Evolutionary conservation across 2,797 vertebrate species (phyloP), one percentile per base, ranked within the genome.

Genomic region (Sciaenops ocellatus): DNA sequence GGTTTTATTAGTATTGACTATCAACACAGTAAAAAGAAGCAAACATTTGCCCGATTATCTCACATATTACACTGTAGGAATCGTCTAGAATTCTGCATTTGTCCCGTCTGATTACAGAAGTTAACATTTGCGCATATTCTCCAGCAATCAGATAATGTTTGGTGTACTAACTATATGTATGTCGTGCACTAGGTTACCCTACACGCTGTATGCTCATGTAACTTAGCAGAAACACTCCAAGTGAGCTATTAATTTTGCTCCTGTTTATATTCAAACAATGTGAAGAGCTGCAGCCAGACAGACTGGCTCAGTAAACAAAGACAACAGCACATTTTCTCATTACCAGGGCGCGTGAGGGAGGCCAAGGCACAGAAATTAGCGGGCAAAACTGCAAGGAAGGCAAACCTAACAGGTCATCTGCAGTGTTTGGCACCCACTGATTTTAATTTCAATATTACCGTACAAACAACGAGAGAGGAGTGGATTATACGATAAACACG

Each of bases 221-320:
- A 89, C 87, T 85, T 78, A 61, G 78, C 78, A 82, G 84, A 78
- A 91, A 79, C 87, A 87, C 89, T 92, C 81, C 76, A 82, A 90
- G 86, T 88, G 86, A 87, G 89, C 93, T 89, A 90, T 89, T 93
- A 86, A 92, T 93, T 92, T 82, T 60, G 71, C 90, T 90, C 79
- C 85, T 87, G 91, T 94, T 95, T 93, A 88, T 89, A 91, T 93
- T 93, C 91, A 92, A 94, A 93, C 90, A 94, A 94, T 91, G 91
- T 80, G 83, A 87, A 89, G 89, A 86, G 86, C 91, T 78, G 88
- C 89, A 90, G 89, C 89, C 93, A 93, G 89, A 89, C 84, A 85
- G 88, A 85, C 86, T 66, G 84, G 84, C 91, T 92, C 84, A 83
- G 90, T 92, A 95, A 95, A 95, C 93, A 93, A 91, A 93, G 93